Evolutionary conservation across 2,888 invertebrate species (phyloP).

Genomic region (Drosophila greeni): DNA sequence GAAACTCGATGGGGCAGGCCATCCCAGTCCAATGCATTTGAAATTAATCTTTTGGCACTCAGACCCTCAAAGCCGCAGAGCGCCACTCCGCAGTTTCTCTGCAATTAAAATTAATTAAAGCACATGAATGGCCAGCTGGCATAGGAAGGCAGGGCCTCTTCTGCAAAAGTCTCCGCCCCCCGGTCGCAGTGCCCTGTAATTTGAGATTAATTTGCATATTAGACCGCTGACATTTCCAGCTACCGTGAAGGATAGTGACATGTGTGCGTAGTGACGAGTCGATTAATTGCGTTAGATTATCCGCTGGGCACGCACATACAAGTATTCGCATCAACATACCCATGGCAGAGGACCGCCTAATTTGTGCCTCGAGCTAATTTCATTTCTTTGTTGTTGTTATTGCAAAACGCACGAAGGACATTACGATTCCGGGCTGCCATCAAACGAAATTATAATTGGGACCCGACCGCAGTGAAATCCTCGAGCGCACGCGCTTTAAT

Average conservation of each 20-base stretch:
- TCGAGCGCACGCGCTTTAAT: slow-evolving; percentile 58
- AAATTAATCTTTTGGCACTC: slow-evolving; percentile 26
- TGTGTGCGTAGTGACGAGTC: slow-evolving; percentile 70
- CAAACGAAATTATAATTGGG: slow-evolving; percentile 69
- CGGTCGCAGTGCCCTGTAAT: slow-evolving; percentile 51
- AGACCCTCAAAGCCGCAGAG: slow-evolving; percentile 6
- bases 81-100: slow-evolving; percentile 3
- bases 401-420: slow-evolving; percentile 57
- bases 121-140: slow-evolving; percentile 25
- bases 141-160: slow-evolving; percentile 13
- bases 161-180: slow-evolving; percentile 36
- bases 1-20: not conserved
- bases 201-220: slow-evolving; percentile 70
- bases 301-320: slow-evolving; percentile 45
- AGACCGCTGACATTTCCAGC: slow-evolving; percentile 47
- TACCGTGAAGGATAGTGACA: slow-evolving; percentile 43
- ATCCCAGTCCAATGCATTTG: slow-evolving; percentile 12
- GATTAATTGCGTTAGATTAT: slow-evolving; percentile 76
- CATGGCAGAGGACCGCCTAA: slow-evolving; percentile 29
- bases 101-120: slow-evolving; percentile 59
- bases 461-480: slow-evolving; percentile 59
- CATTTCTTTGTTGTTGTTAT: slow-evolving; percentile 68
- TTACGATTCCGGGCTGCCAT: slow-evolving; percentile 33
- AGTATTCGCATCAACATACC: slow-evolving; percentile 16
- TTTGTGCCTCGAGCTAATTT: slow-evolving; percentile 69